phyloP scores from a whole-genome alignment of 1,140 invertebrate genomes.

The Ceratosolen solmsi region DNA sequence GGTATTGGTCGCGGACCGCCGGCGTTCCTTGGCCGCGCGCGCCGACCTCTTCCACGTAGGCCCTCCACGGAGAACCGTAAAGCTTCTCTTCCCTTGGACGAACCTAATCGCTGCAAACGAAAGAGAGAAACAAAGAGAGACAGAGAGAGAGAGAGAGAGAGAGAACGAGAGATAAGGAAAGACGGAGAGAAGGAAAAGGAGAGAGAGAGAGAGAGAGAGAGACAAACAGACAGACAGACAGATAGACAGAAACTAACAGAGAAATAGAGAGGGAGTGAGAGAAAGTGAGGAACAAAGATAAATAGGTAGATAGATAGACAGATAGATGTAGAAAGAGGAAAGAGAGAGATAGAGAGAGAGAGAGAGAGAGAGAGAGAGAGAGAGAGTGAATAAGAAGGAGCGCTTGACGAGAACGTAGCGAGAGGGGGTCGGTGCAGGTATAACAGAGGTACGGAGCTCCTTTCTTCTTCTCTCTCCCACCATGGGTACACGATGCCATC shows the following conservation, averaged over 20 bases:
- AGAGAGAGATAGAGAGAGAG: neutral
- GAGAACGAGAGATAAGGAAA: neutral
- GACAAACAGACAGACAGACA: neutral
- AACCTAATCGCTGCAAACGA: neutral
- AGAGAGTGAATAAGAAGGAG: neutral
- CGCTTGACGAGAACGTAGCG: neutral
- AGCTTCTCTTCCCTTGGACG: neutral
- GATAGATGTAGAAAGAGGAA: neutral
- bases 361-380: neutral
- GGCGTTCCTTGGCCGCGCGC: neutral
- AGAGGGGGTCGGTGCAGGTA: constrained; percentile 15
- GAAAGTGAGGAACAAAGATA: no score
- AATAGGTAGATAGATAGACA: neutral
- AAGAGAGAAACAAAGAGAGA: neutral
- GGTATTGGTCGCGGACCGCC: constrained; percentile 60
- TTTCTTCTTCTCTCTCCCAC: constrained; percentile 34
- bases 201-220: neutral
- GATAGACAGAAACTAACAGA: neutral
- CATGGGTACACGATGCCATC: neutral
- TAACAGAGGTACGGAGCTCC: neutral
- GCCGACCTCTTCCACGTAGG: neutral
- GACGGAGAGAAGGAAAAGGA: neutral
- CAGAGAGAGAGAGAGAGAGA: neutral
- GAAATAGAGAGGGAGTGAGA: constrained; percentile 14
- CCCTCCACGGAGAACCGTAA: neutral